Percentiles rank a stretch among this genome's conserved stretches.
Conservation (phyloP, 1,140 invertebrate genomes). For the Panagrolaimus sp. region DNA sequence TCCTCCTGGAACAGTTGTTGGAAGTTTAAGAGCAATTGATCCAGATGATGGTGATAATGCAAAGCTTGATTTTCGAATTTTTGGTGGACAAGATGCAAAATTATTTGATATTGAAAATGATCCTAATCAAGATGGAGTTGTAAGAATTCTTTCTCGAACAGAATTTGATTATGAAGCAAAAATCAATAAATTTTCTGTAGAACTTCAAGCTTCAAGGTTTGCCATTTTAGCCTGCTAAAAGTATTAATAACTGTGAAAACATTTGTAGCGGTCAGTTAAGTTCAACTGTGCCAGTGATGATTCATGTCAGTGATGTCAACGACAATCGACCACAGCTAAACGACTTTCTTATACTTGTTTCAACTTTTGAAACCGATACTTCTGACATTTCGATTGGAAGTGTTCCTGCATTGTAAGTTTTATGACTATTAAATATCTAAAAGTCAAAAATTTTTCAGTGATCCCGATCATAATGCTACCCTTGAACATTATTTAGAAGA, state of each 20-base stretch:
- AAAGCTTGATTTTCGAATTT: constrained; percentile 51
- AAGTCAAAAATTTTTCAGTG: constrained; percentile 38
- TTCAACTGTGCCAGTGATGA: constrained; percentile 47
- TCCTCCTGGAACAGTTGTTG: constrained; percentile 78
- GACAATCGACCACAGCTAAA: constrained; percentile 52
- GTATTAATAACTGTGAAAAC: not conserved
- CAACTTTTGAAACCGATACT: constrained; percentile 38
- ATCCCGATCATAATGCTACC: constrained; percentile 56
- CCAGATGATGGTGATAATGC: constrained; percentile 80
- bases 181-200: constrained; percentile 46
- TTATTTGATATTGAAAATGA: constrained; percentile 52
- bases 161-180: constrained; percentile 56
- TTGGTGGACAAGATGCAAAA: constrained; percentile 53
- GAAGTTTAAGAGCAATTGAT: constrained; percentile 82
- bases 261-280: constrained; percentile 51
- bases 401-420: constrained; percentile 53
- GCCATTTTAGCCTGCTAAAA: not conserved
- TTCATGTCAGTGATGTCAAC: constrained; percentile 52
- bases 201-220: constrained; percentile 49
- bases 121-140: constrained; percentile 32
- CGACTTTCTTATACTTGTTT: constrained; percentile 47
- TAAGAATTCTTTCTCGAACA: constrained; percentile 41
- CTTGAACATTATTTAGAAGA: constrained; percentile 50
- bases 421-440: not conserved
- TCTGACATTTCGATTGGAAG: constrained; percentile 32